Percentiles rank a stretch among this genome's conserved stretches.
Conservation (phyloP, 1,140 invertebrate species). For the Bathynomus jamesi region DNA sequence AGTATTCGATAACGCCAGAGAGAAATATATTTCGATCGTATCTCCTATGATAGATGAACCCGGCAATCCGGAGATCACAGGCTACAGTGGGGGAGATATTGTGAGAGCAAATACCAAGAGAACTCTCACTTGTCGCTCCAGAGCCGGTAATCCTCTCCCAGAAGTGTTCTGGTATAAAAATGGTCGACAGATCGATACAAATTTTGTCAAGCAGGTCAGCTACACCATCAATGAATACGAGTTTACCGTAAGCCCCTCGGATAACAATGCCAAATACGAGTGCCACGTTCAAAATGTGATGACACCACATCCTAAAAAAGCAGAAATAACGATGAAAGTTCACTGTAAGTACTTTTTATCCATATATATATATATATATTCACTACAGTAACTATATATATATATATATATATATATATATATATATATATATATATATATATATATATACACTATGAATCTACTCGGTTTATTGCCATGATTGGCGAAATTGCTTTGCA, state of each 20-base stretch:
- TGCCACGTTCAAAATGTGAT: constrained; percentile 58
- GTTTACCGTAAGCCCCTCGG: constrained; percentile 75
- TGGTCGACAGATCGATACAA: constrained; percentile 67
- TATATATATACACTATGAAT: too few relatives aligned
- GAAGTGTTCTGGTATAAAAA: constrained; percentile 92
- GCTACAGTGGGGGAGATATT: constrained; percentile 78
- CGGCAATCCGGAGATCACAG: constrained; percentile 82
- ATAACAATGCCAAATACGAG: constrained; percentile 85
- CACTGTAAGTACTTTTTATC: constrained; percentile 25
- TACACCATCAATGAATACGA: constrained; percentile 79
- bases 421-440: too few relatives aligned
- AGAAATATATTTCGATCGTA: too few relatives aligned
- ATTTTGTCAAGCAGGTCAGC: constrained; percentile 65
- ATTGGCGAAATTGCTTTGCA: too few relatives aligned
- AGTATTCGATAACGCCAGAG: too few relatives aligned
- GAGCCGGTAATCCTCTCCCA: constrained; percentile 90
- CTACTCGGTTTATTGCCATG: too few relatives aligned
- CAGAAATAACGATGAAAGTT: constrained; percentile 26
- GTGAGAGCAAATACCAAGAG: constrained; percentile 78
- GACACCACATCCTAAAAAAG: constrained; percentile 26
- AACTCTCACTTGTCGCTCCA: constrained; percentile 77
- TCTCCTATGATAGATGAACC: constrained; percentile 75
- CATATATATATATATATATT: background rate
- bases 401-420: too few relatives aligned
- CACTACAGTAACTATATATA: too few relatives aligned